These are phyloP conservation scores for Mythimna impura DNA, from an alignment of 2,888 invertebrate species.

Conservation along the genomic window DNA sequence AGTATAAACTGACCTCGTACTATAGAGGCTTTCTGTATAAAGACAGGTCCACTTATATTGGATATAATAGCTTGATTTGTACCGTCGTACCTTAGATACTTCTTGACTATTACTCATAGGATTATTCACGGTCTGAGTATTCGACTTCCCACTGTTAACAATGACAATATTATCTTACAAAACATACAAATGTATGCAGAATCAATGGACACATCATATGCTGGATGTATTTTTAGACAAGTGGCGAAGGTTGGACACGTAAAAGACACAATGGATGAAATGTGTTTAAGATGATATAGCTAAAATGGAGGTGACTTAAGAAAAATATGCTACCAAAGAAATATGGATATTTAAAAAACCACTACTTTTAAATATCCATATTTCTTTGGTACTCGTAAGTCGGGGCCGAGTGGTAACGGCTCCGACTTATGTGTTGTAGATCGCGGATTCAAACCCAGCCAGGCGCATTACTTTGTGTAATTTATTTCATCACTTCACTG, in stretches of 20 bases:
- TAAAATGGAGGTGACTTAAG: too few species aligned
- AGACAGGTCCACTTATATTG: background rate
- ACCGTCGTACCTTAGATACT: background rate
- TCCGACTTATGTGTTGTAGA: too few species aligned
- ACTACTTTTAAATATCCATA: too few species aligned
- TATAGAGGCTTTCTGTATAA: background rate
- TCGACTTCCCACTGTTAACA: constrained; percentile 49
- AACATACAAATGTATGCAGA: constrained; percentile 44
- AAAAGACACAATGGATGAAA: background rate
- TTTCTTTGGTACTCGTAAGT: too few species aligned
- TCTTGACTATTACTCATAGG: constrained; percentile 59
- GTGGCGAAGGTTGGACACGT: background rate
- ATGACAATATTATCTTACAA: constrained; percentile 38
- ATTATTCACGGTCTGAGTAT: constrained; percentile 67
- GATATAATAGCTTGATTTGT: background rate
- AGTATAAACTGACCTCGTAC: background rate
- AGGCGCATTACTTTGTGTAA: too few species aligned
- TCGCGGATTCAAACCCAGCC: too few species aligned
- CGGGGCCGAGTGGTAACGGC: too few species aligned
- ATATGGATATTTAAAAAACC: too few species aligned
- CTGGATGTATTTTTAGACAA: constrained; percentile 17
- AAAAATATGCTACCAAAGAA: too few species aligned
- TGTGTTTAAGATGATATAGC: too few species aligned
- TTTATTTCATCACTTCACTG: too few species aligned
- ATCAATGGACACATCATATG: constrained; percentile 33